Conservation (phyloP, 1,140 invertebrate species). For the Trichogramma pretiosum region DNA sequence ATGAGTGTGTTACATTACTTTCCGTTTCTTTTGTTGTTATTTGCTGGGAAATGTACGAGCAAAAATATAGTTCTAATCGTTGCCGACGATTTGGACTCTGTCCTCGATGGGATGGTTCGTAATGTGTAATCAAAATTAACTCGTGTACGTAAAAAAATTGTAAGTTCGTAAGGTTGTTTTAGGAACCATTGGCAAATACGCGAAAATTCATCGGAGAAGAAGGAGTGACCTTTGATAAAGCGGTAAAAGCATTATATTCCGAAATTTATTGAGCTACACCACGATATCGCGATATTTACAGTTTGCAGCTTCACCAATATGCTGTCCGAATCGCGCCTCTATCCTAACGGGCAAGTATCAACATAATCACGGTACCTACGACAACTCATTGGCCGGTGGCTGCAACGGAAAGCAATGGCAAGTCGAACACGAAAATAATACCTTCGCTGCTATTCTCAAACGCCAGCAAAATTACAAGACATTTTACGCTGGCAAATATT, state of each 20-base stretch:
- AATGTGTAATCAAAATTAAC: slow-evolving; percentile 8
- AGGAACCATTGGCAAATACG: slow-evolving; percentile 60
- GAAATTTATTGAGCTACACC: neutral
- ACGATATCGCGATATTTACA: slow-evolving; percentile 26
- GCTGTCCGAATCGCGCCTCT: slow-evolving; percentile 81
- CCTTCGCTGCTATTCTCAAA: slow-evolving; percentile 61
- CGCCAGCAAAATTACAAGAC: slow-evolving; percentile 58
- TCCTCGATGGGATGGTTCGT: slow-evolving; percentile 66
- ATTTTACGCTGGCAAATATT: slow-evolving; percentile 81
- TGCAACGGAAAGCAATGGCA: slow-evolving; percentile 67
- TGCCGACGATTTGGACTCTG: slow-evolving; percentile 78
- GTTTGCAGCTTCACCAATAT: slow-evolving; percentile 73
- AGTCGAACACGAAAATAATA: slow-evolving; percentile 50
- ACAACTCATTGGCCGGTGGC: slow-evolving; percentile 69
- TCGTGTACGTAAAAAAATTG: slow-evolving; percentile 14
- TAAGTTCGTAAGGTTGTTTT: slow-evolving; percentile 34
- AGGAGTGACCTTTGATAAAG: slow-evolving; percentile 63
- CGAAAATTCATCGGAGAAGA: slow-evolving; percentile 51
- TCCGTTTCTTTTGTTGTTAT: too few relatives aligned
- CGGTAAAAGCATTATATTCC: slow-evolving; percentile 58
- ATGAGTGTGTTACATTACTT: too few relatives aligned
- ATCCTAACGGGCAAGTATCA: slow-evolving; percentile 77
- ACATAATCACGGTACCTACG: slow-evolving; percentile 70
- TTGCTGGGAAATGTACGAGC: too few relatives aligned
- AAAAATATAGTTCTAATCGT: slow-evolving; percentile 71